Conservation (phyloP, 2,113 vertebrate genomes). For the Microtus pennsylvanicus region DNA sequence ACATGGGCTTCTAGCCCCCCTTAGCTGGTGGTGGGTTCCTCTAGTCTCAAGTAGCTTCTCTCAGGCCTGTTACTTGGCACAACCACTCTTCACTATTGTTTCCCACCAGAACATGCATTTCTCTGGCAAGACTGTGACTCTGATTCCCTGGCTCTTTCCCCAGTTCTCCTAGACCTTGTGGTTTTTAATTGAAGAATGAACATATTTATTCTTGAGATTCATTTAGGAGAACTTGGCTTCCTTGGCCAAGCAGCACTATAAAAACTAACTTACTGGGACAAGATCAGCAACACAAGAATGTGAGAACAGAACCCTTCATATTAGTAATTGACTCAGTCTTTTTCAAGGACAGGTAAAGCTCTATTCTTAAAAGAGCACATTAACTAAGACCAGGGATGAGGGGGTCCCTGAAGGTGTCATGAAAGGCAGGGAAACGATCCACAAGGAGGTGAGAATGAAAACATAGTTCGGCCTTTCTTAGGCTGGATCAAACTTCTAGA, state of each 20-base stretch:
- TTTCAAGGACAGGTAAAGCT: not conserved
- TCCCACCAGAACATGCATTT: not conserved
- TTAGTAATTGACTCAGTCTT: not conserved
- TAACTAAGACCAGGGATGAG: not conserved
- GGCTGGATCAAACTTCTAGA: not conserved
- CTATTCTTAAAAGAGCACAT: not conserved
- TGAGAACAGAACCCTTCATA: not conserved
- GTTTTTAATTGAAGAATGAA: not conserved
- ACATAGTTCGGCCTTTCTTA: not conserved
- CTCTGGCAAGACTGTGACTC: slow-evolving; percentile 6
- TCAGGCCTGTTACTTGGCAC: not conserved
- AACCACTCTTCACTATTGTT: not conserved
- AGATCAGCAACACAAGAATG: not conserved
- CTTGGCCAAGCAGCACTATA: not conserved
- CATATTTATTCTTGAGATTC: slow-evolving; percentile 3
- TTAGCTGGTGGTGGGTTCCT: not conserved
- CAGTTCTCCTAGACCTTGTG: not conserved
- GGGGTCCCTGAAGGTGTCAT: not conserved
- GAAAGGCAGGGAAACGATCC: not conserved
- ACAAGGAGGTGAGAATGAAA: not conserved
- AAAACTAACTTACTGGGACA: not conserved
- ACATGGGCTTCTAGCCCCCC: not conserved
- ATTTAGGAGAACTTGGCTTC: slow-evolving; percentile 30
- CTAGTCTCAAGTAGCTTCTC: not conserved
- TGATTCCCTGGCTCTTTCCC: not conserved